A percentile compares a stretch with the other conserved stretches of the same genome.
Conservation (phyloP, 2,888 invertebrate genomes). For the Cephus pulcher region DNA sequence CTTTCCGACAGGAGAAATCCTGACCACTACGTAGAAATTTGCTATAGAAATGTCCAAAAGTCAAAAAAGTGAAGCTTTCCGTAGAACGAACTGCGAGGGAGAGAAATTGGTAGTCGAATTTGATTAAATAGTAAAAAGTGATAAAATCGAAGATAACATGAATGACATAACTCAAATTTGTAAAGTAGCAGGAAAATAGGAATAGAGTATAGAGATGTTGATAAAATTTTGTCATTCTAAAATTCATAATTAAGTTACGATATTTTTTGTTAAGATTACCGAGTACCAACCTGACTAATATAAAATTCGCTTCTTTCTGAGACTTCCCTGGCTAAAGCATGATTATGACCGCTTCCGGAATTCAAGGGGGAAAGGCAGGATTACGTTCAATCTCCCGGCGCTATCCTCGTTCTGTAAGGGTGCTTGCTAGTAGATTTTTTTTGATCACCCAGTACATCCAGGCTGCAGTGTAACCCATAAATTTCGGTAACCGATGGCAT, state of each 20-base stretch:
- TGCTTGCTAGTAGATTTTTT: constrained; percentile 12
- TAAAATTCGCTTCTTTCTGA: not conserved
- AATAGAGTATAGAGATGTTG: too few relatives aligned
- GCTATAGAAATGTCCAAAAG: not conserved
- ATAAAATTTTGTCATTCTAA: too few relatives aligned
- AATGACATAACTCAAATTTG: not conserved
- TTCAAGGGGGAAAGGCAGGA: not conserved
- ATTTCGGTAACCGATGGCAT: constrained; percentile 33
- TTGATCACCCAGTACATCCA: constrained; percentile 7
- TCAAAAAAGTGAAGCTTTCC: not conserved
- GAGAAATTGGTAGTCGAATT: not conserved
- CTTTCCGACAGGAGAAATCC: not conserved
- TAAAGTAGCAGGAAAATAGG: not conserved
- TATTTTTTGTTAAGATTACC: too few relatives aligned
- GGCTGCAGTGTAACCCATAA: constrained; percentile 22
- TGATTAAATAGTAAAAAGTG: not conserved
- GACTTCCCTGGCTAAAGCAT: not conserved
- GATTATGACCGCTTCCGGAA: not conserved
- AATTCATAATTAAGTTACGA: too few relatives aligned
- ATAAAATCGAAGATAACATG: too few relatives aligned
- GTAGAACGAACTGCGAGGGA: not conserved
- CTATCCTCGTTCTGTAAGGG: not conserved
- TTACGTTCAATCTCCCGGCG: not conserved
- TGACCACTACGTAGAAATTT: not conserved
- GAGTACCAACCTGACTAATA: not conserved